A percentile compares a stretch with the other conserved stretches of the same genome.
phyloP scores from a whole-genome alignment of 1,140 invertebrate genomes.

The Thaumetopoea pityocampa region DNA sequence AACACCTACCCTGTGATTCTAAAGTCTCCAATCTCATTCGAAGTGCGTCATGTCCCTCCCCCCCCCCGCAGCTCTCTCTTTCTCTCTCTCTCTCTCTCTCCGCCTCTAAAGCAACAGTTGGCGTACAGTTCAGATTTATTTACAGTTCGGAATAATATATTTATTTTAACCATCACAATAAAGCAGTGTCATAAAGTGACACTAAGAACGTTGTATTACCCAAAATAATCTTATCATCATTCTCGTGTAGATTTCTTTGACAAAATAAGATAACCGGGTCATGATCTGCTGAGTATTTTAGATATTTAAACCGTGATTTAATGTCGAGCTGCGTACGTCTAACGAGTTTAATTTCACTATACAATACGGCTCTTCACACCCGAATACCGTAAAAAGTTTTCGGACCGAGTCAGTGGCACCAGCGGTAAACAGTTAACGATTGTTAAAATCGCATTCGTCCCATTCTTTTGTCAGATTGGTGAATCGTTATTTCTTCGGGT shows the following conservation, averaged over 20 bases:
- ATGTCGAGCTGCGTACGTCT: conserved; percentile 3
- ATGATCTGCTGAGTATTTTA: conserved; percentile 22
- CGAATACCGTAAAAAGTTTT: conserved; percentile 34
- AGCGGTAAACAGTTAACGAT: conserved; percentile 53
- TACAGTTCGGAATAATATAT: no score
- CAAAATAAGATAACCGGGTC: conserved; percentile 28
- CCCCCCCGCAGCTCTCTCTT: no score
- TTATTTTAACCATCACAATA: no score
- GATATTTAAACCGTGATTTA: conserved; percentile 19
- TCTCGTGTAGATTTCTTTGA: conserved; percentile 23
- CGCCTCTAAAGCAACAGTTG: no score
- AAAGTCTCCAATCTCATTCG: no score
- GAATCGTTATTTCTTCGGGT: conserved; percentile 57
- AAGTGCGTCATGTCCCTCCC: no score
- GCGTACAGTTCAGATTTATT: no score
- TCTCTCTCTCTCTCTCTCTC: no score
- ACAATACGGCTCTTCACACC: conserved; percentile 17
- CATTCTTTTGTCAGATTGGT: conserved; percentile 60
- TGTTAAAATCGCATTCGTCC: conserved; percentile 52
- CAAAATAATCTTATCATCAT: conserved; percentile 2
- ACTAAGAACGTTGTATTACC: no score
- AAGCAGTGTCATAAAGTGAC: no score
- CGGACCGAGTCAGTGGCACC: conserved; percentile 31
- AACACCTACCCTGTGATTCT: no score
- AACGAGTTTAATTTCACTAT: conserved; percentile 3